phyloP scores from a whole-genome alignment of 2,797 vertebrate genomes.

The Notolepis coatsorum region DNA sequence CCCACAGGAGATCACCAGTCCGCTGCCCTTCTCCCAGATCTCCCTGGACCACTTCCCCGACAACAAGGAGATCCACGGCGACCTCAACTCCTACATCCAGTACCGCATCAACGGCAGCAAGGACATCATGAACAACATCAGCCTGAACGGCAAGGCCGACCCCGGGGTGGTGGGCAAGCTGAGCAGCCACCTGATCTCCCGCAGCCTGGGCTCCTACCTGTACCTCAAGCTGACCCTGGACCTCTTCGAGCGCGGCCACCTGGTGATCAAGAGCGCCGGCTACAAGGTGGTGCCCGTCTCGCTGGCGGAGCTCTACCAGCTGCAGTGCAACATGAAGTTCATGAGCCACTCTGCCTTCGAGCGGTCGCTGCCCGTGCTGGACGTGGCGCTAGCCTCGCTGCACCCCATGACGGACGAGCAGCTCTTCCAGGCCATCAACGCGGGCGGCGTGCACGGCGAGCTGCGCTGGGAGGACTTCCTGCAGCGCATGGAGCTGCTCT shows the following conservation, averaged over 20 bases:
- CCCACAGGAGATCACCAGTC: conserved; percentile 88
- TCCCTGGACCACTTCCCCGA: conserved; percentile 91
- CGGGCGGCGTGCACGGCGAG: conserved; percentile 86
- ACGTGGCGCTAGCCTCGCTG: conserved; percentile 93
- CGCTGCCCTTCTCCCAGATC: conserved; percentile 87
- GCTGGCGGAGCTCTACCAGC: conserved; percentile 93
- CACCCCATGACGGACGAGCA: conserved; percentile 98
- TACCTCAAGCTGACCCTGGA: conserved; percentile 97
- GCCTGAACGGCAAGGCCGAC: conserved; percentile 94
- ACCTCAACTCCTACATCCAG: conserved; percentile 94
- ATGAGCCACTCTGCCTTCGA: conserved; percentile 95
- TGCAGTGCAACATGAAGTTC: conserved; percentile 99
- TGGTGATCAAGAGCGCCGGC: conserved; percentile 98
- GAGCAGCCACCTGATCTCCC: conserved; percentile 92
- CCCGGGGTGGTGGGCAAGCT: conserved; percentile 89
- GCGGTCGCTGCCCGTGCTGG: conserved; percentile 90
- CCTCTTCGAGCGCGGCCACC: conserved; percentile 94
- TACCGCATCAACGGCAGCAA: conserved; percentile 90
- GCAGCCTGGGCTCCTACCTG: conserved; percentile 96
- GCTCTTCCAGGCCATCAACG: conserved; percentile 94
- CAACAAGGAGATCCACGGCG: conserved; percentile 89
- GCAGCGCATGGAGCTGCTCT: conserved; percentile 93
- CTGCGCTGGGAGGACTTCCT: conserved; percentile 96
- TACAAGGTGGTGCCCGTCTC: conserved; percentile 99
- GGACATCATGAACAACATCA: conserved; percentile 95